Percentiles rank a stretch among this genome's conserved stretches.
phyloP scores from a whole-genome alignment of 2,113 vertebrate species.

The Nothocercus julius region DNA sequence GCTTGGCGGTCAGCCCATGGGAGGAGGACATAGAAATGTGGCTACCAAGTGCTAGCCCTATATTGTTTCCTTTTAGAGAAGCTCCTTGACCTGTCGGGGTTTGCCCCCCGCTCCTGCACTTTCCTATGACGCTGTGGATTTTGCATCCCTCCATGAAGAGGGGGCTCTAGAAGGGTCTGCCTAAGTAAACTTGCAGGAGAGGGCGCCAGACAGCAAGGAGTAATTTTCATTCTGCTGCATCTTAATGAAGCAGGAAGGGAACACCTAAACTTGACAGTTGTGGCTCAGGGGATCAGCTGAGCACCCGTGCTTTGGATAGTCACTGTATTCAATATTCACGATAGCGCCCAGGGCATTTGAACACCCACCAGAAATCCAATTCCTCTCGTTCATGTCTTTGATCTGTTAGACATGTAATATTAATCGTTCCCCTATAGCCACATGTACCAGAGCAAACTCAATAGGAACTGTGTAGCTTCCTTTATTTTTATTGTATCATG shows the following conservation, averaged over 20 bases:
- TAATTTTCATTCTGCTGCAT: background rate
- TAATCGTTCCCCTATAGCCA: background rate
- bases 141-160: background rate
- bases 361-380: background rate
- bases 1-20: background rate
- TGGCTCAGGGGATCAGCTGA: background rate
- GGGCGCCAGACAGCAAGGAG: slow-evolving; percentile 55
- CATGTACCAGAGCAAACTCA: background rate
- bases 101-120: background rate
- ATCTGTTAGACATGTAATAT: background rate
- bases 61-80: background rate
- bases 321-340: background rate
- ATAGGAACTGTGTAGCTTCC: background rate
- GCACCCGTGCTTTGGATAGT: background rate
- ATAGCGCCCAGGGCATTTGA: background rate
- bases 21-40: background rate
- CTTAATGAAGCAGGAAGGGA: background rate
- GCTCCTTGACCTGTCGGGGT: background rate
- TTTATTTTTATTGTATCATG: background rate
- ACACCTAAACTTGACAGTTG: background rate
- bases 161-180: background rate
- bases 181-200: background rate
- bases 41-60: background rate
- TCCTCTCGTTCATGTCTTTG: background rate
- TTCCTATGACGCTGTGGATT: background rate